Evolutionary conservation across 2,888 invertebrate genomes (phyloP).

Genomic region (Cephus pulcher): DNA sequence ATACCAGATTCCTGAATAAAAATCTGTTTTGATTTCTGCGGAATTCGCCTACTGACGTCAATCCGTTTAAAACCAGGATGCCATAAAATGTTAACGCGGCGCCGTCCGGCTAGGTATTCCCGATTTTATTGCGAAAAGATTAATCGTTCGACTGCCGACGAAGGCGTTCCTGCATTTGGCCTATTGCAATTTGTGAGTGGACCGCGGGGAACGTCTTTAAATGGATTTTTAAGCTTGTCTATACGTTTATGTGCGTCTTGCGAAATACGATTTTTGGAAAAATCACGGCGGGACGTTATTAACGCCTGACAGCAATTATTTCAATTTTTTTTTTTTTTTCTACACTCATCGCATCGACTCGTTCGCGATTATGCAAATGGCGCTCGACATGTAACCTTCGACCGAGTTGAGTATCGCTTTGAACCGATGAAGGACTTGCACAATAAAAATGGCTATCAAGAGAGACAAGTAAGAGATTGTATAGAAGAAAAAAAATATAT

Average conservation of each 20-base stretch:
- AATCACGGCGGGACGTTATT: neutral
- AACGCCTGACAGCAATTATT: neutral
- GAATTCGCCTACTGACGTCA: slow-evolving; percentile 23
- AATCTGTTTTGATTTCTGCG: slow-evolving; percentile 44
- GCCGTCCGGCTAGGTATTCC: slow-evolving; percentile 34
- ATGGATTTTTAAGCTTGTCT: neutral
- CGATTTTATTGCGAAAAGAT: slow-evolving; percentile 8
- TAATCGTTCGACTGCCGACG: neutral
- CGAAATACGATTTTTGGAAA: neutral
- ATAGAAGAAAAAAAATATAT: neutral
- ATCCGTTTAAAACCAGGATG: slow-evolving; percentile 31
- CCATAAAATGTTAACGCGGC: slow-evolving; percentile 44
- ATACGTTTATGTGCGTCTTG: neutral
- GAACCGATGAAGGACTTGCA: neutral
- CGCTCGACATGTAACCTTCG: neutral
- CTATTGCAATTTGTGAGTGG: neutral
- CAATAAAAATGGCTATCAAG: neutral
- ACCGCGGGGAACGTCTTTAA: neutral
- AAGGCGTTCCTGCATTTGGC: neutral
- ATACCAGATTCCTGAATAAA: slow-evolving; percentile 47
- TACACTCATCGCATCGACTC: neutral
- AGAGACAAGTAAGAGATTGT: neutral
- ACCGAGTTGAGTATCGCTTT: neutral
- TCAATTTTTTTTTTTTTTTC: neutral
- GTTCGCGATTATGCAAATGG: neutral